Evolutionary conservation across 2,888 invertebrate genomes (phyloP), one percentile per base, ranked within the genome.

Genomic region (Malacosoma neustria): DNA sequence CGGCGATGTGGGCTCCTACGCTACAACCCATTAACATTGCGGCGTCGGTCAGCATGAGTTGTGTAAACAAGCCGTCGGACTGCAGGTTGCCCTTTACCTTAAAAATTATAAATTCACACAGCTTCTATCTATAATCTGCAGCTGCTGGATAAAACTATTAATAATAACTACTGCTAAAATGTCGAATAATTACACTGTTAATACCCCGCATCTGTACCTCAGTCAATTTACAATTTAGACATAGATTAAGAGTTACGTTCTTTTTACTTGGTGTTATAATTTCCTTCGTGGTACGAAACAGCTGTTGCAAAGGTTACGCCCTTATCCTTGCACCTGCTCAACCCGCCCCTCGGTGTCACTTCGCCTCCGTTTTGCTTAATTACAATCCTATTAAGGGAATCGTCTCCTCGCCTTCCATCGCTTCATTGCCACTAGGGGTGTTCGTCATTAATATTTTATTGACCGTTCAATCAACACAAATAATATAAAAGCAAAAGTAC

Each of bases 241-340:
- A 72, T 73, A 74, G 72, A 77, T 76, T 72, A 69, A 61, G 22
- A 54, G 47, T 49, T 49, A 39, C 44, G 44, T 43, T 61, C 49
- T 53, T 66, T 68, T 62, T 57, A 57, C 61, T 56, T 46, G 54
- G 54, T 57, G 65, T 58, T 64, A 64, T 54, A 55, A 67, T 73
- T 80, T 73, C 72, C 72, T 71, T 54, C 58, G 57, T 62, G 57
- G 64, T 48, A 57, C 57, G 45, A 61, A 74, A 70, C 84, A 82
- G 84, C 81, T 85, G 84, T 74, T 71, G 49, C 56, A 72, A 79
- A 79, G 75, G 76, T 75, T 72, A 80, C 77, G 69, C 77, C 77
- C 69, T 65, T 61, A 66, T 68, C 65, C 65, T 63, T 60, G 72
- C 84, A 85, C 84, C 84, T 84, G 84, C 79, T 50, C 43, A 45